Percentiles rank a stretch among this genome's conserved stretches.
These are phyloP conservation scores for Erynnis tages DNA, from an alignment of 2,888 invertebrate species.

Conservation along the genomic window DNA sequence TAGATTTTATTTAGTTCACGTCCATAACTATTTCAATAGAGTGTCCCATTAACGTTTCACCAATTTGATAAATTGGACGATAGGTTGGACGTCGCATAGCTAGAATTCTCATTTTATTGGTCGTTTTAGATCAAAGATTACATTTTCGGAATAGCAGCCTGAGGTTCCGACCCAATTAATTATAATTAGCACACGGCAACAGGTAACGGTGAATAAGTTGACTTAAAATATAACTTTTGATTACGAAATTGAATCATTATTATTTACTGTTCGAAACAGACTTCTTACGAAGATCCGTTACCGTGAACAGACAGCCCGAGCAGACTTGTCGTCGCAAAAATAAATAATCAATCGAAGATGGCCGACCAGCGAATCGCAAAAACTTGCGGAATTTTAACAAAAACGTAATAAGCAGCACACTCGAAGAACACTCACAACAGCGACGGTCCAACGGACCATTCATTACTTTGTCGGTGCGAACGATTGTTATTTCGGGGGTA, in stretches of 20 bases:
- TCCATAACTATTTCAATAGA: background rate
- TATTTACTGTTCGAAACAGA: background rate
- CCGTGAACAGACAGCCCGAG: constrained; percentile 9
- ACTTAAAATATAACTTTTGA: no score
- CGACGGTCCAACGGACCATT: constrained; percentile 27
- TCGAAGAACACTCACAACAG: constrained; percentile 29
- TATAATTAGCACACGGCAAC: no score
- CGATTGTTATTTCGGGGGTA: constrained; percentile 47
- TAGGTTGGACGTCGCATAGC: background rate
- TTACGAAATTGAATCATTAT: background rate
- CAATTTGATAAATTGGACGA: background rate
- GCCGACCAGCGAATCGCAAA: background rate
- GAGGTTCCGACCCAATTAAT: background rate
- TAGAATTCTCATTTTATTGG: background rate
- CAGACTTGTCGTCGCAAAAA: constrained; percentile 15
- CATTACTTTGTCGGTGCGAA: constrained; percentile 40
- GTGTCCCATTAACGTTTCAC: background rate
- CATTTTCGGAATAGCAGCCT: background rate
- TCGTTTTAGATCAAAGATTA: no score
- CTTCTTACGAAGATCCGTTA: constrained; percentile 29
- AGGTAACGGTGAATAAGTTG: no score
- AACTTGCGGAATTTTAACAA: constrained; percentile 16
- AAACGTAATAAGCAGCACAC: constrained; percentile 19
- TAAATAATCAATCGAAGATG: constrained; percentile 8
- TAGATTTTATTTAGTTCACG: background rate